Conservation (phyloP, 2,797 vertebrate genomes). For the Poeciliopsis paucimaculata region DNA sequence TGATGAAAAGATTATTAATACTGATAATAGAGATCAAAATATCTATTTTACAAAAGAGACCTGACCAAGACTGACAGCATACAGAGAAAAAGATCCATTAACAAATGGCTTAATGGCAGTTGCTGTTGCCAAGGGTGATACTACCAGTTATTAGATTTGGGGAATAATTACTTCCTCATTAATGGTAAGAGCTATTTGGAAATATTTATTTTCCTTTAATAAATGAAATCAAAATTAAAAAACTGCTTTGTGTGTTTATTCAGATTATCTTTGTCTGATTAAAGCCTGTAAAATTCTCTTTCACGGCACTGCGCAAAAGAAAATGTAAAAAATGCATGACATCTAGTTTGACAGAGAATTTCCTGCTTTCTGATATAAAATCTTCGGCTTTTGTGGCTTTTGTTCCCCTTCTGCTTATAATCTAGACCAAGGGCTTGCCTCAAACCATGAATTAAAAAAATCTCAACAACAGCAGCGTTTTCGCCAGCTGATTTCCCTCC, state of each 20-base stretch:
- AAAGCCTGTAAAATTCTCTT: background rate
- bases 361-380: background rate
- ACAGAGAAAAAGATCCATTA: background rate
- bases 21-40: too few species aligned
- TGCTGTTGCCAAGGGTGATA: background rate
- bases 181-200: background rate
- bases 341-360: background rate
- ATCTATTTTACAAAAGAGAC: too few species aligned
- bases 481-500: constrained; percentile 56
- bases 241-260: background rate
- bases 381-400: background rate
- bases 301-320: background rate
- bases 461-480: constrained; percentile 60
- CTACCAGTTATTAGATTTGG: background rate
- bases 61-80: too few species aligned
- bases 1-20: background rate
- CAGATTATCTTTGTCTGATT: background rate
- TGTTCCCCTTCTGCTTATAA: background rate
- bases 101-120: background rate
- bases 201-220: background rate
- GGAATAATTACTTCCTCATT: background rate
- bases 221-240: background rate
- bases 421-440: constrained; percentile 17
- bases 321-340: background rate
- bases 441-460: constrained; percentile 44